Conservation (phyloP, 2,888 invertebrate species). For the Taenaris catops region DNA sequence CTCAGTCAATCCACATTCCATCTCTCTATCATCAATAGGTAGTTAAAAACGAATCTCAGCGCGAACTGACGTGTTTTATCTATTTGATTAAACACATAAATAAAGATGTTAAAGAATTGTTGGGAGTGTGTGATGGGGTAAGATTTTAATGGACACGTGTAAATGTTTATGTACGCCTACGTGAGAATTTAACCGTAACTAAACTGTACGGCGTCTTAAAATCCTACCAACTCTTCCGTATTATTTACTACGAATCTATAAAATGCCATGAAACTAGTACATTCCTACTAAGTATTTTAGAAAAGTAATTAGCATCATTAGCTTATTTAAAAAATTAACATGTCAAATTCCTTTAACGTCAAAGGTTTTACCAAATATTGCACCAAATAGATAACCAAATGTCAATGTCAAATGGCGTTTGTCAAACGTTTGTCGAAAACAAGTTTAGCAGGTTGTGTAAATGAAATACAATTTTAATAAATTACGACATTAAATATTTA, state of each 20-base stretch:
- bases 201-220: too few species aligned
- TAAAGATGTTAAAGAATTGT: slow-evolving; percentile 65
- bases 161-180: too few species aligned
- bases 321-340: background rate
- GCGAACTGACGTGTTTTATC: slow-evolving; percentile 26
- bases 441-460: slow-evolving; percentile 6
- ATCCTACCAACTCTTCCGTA: too few species aligned
- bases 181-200: too few species aligned
- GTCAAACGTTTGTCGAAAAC: slow-evolving; percentile 10
- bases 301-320: too few species aligned
- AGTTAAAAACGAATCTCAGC: slow-evolving; percentile 26
- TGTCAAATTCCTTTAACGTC: slow-evolving; percentile 6
- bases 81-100: slow-evolving; percentile 16
- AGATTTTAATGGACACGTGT: slow-evolving; percentile 27
- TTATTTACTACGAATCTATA: too few species aligned
- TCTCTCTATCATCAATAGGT: slow-evolving; percentile 32
- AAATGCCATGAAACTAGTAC: too few species aligned
- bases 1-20: slow-evolving; percentile 30
- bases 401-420: slow-evolving; percentile 28
- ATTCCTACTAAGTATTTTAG: too few species aligned
- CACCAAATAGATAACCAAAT: slow-evolving; percentile 12
- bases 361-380: too few species aligned
- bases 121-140: slow-evolving; percentile 67
- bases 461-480: background rate
- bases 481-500: background rate